Evolutionary conservation across 2,888 invertebrate genomes (phyloP), one percentile per base, ranked within the genome.

Genomic region (Hypsopygia costalis): DNA sequence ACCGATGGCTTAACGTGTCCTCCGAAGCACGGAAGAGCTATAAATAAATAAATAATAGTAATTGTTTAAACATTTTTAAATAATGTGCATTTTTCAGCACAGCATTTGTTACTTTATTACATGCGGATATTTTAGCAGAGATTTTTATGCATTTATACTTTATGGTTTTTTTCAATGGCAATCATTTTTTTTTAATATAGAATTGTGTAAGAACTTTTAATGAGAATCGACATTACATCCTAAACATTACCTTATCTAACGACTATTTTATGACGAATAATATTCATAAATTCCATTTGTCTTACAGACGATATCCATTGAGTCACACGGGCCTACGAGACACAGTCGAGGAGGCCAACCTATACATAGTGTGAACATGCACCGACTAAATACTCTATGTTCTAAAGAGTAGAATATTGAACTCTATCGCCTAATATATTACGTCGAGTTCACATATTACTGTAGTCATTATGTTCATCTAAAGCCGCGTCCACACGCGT

Each of bases 261-360:
- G 30, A 36, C 51, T 43, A 36, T 41, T n/a, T n/a, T n/a, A n/a
- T n/a, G n/a, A n/a, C 10, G 41, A 36, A 36, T 42, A 22, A 43
- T 45, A 44, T 54, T 51, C 51, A 67, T 71, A 77, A 78, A 79
- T 77, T 76, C 76, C 69, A 64, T 73, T 67, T 63, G 79, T 68
- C 68, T 69, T 60, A 62, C 47, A 70, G 71, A 69, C 69, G 58
- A 69, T 49, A 63, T 49, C 51, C 53, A 41, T 52, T 62, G 55
- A 52, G 45, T 56, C 49, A 52, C 58, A 65, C 55, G 56, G 58
- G 59, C 50, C 65, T 74, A 68, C 55, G 47, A 44, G 49, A 55
- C 56, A 58, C 2, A 47, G 52, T 31, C 39, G 35, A 39, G 58
- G 73, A 70, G 67, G 67, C 68, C 65, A 47, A 3, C 16, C 47